Conservation (phyloP, 2,888 invertebrate species). For the Carabus problematicus region DNA sequence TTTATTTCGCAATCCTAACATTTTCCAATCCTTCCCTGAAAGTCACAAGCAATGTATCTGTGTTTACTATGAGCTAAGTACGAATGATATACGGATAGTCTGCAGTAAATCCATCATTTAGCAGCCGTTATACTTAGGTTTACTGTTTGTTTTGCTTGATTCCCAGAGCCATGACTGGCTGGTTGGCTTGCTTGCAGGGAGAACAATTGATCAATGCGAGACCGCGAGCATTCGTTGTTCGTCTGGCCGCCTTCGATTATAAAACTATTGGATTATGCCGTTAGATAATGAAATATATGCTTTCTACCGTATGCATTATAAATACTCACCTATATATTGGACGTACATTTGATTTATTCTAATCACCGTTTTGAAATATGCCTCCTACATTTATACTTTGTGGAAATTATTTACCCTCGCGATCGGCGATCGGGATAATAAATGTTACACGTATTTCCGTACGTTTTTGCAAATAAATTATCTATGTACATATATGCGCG, state of each 20-base stretch:
- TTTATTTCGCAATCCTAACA: too few relatives aligned
- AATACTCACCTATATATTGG: conserved; percentile 22
- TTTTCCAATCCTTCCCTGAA: too few relatives aligned
- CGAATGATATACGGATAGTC: too few relatives aligned
- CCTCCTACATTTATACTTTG: conserved; percentile 9
- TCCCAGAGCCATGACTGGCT: too few relatives aligned
- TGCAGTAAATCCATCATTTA: too few relatives aligned
- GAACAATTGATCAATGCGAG: conserved; percentile 33
- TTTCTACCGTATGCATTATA: conserved; percentile 26
- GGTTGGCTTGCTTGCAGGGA: conserved; percentile 7
- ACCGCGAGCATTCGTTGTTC: conserved; percentile 33
- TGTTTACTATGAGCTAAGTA: too few relatives aligned
- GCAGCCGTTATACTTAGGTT: too few relatives aligned
- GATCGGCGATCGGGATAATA: not conserved
- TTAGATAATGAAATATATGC: conserved; percentile 43
- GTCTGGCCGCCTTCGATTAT: conserved; percentile 39
- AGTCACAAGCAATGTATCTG: too few relatives aligned
- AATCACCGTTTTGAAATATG: conserved; percentile 20
- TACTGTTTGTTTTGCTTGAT: too few relatives aligned
- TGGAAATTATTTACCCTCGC: conserved; percentile 10
- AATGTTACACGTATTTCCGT: conserved; percentile 3
- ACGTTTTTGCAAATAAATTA: too few relatives aligned
- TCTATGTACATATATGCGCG: too few relatives aligned
- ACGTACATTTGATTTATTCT: conserved; percentile 17
- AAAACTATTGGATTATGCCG: conserved; percentile 40